Conservation (phyloP, 2,888 invertebrate genomes). For the Aquatica leii region DNA sequence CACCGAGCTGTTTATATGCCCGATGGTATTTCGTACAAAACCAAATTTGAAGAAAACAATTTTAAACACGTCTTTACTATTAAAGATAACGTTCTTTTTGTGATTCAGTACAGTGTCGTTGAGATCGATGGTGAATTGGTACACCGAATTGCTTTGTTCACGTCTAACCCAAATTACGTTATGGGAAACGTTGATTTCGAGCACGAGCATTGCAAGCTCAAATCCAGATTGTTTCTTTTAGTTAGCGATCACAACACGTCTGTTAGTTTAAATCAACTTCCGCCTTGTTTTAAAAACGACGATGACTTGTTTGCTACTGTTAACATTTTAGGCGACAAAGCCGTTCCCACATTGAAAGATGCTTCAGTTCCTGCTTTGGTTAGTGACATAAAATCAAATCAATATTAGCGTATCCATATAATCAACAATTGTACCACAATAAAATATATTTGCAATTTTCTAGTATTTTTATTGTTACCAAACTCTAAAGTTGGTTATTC, state of each 20-base stretch:
- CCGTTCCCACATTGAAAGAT: no score
- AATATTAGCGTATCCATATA: no score
- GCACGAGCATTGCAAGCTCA: constrained; percentile 20
- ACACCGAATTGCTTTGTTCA: constrained; percentile 15
- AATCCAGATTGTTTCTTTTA: constrained; percentile 13
- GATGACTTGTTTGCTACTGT: constrained; percentile 16
- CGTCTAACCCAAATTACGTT: constrained; percentile 7
- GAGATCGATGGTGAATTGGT: not conserved
- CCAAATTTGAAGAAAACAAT: constrained; percentile 2
- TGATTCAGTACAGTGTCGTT: constrained; percentile 16
- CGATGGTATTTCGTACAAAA: constrained; percentile 3
- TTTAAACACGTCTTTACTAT: constrained; percentile 21
- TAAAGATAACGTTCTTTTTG: constrained; percentile 1
- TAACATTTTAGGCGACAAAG: not conserved
- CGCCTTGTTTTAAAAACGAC: constrained; percentile 16
- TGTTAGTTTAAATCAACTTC: constrained; percentile 7
- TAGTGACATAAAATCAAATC: no score
- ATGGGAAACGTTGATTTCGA: constrained; percentile 8
- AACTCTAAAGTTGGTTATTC: no score
- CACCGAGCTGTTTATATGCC: constrained; percentile 10
- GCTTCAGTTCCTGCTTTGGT: no score
- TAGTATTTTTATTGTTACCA: no score
- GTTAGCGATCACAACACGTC: constrained; percentile 18
- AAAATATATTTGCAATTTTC: no score
- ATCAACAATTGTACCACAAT: no score